Conservation (phyloP, 2,113 vertebrate species). For the Hiodon tergisus region DNA sequence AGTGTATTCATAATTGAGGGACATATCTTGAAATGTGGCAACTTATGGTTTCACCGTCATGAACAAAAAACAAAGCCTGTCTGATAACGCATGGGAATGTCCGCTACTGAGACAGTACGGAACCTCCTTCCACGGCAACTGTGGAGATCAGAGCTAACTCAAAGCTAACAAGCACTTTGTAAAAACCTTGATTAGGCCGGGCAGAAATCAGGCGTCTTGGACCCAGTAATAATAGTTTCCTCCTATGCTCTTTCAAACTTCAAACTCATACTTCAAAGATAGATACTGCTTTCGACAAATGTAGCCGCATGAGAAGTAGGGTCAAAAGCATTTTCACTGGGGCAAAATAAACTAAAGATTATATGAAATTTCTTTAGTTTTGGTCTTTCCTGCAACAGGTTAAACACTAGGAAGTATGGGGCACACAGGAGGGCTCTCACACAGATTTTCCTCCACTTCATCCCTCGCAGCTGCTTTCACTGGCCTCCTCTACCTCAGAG, state of each 20-base stretch:
- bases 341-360: too few relatives aligned
- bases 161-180: slow-evolving; percentile 36
- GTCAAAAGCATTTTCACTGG: too few relatives aligned
- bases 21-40: neutral
- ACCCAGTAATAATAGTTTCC: neutral
- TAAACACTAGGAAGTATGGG: too few relatives aligned
- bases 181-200: slow-evolving; percentile 28
- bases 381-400: too few relatives aligned
- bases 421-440: too few relatives aligned
- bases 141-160: slow-evolving; percentile 45
- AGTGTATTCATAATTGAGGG: neutral
- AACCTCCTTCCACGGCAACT: slow-evolving; percentile 14
- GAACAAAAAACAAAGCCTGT: neutral
- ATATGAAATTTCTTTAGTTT: too few relatives aligned
- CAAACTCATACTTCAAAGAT: too few relatives aligned
- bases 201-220: neutral
- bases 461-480: slow-evolving; percentile 75
- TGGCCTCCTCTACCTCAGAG: slow-evolving; percentile 80
- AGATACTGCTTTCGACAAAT: too few relatives aligned
- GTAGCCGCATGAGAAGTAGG: too few relatives aligned
- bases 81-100: neutral
- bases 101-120: neutral
- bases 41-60: neutral
- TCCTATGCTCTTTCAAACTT: neutral
- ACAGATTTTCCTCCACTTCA: too few relatives aligned